Evolutionary conservation across 2,113 vertebrate species (phyloP), one percentile per base, ranked within the genome.

Genomic region (Tautogolabrus adspersus): DNA sequence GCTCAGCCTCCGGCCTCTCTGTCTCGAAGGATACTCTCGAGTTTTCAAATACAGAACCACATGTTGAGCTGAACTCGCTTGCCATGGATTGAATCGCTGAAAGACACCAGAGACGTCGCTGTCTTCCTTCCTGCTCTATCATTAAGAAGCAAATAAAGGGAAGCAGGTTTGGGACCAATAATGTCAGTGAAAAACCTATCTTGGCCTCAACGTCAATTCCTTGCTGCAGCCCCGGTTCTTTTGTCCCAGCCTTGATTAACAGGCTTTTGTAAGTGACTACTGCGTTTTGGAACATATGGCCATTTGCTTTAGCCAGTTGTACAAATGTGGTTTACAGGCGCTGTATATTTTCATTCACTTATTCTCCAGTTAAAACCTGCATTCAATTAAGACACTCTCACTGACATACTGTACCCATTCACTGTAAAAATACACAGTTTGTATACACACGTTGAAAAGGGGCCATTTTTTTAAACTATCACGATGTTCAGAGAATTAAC

Each of bases 31-130:
- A 71, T 21, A 51, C 44, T 44, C 59, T 49, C 57, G 40, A 38
- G 40, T 73, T 60, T 65, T 80, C 54, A 42, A 22, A 26, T 47
- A 21, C 1, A 6, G 66, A 61, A 67, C 72, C 76, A 75, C 76
- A 88, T 70, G 72, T 59, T 49, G 19, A 58, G 49, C 55, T 47
- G 9, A 21, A 55, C 6, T 55, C 6, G 3, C 40, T 72, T 11
- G 58, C 44, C 30, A 23, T 18, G 22, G 13, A 60, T 44, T 30
- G 61, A 37, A 71, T 63, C 2, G 0, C 55, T 44, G 23, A 56
- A 66, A 38, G 44, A 61, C 66, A 51, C 19, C 51, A 55, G 22
- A 60, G 62, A 61, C 10, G 23, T 54, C 44, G 23, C 16, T 47
- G n/a, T 62, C 11, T 46, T 59, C 13, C 55, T 54, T 60, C 21